These are phyloP conservation scores for Acrossocheilus fasciatus DNA, from an alignment of 2,797 vertebrate species.

Conservation along the genomic window DNA sequence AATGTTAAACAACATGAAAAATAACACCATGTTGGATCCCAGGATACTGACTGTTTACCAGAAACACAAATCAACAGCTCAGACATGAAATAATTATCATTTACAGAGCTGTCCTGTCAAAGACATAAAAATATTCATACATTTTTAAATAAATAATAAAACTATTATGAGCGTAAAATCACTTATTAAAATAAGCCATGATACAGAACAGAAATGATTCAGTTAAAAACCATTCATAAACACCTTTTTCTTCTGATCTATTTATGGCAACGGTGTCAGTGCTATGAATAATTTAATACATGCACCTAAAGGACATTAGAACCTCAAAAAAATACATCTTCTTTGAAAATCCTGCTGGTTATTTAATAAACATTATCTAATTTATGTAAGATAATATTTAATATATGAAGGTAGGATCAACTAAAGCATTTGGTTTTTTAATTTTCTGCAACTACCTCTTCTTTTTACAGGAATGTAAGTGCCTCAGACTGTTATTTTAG, in stretches of 20 bases:
- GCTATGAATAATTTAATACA: slow-evolving; percentile 77
- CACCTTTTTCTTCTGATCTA: slow-evolving; percentile 67
- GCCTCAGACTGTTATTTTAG: slow-evolving; percentile 65
- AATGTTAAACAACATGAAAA: neutral
- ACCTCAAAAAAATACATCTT: slow-evolving; percentile 65
- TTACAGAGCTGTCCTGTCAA: too few species aligned
- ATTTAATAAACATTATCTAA: neutral
- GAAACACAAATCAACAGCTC: neutral
- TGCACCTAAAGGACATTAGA: slow-evolving; percentile 69
- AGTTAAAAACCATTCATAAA: slow-evolving; percentile 52
- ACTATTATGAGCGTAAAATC: neutral
- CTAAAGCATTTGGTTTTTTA: slow-evolving; percentile 44
- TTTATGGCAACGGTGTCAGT: slow-evolving; percentile 70
- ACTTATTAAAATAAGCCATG: neutral
- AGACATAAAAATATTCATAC: neutral
- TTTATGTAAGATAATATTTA: neutral
- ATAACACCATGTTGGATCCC: neutral
- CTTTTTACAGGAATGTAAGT: slow-evolving; percentile 71
- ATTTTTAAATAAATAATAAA: neutral
- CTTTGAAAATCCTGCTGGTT: slow-evolving; percentile 43
- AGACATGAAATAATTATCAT: neutral
- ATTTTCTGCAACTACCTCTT: slow-evolving; percentile 73
- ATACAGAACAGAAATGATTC: neutral
- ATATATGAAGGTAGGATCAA: neutral
- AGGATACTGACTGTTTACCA: neutral